A percentile compares a stretch with the other conserved stretches of the same genome.
These are phyloP conservation scores for Drosophila nr. perissopoda DNA, from an alignment of 2,888 invertebrate genomes.

Conservation along the genomic window DNA sequence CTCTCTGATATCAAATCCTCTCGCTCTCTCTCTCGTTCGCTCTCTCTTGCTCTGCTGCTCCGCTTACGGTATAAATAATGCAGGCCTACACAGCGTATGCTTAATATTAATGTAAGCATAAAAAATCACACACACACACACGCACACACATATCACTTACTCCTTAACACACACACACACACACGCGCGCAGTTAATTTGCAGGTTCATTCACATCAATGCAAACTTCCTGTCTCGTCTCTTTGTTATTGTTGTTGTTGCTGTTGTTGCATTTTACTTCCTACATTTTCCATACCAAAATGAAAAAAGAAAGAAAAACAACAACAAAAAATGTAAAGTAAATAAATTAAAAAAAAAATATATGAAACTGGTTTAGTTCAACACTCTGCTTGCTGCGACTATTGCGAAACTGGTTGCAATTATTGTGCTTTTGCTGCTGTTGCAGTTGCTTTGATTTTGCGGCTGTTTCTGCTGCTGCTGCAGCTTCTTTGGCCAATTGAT, in stretches of 20 bases:
- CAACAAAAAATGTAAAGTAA: constrained; percentile 28
- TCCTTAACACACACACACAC: constrained; percentile 29
- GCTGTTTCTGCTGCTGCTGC: constrained; percentile 22
- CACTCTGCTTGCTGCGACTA: constrained; percentile 43
- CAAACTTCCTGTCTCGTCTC: constrained; percentile 70
- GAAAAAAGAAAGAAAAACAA: constrained; percentile 13
- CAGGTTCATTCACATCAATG: constrained; percentile 59
- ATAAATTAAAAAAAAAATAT: constrained; percentile 26
- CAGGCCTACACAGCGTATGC: constrained; percentile 64
- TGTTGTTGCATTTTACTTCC: constrained; percentile 73
- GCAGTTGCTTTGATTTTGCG: constrained; percentile 59
- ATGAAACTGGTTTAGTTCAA: constrained; percentile 71
- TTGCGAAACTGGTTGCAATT: constrained; percentile 71
- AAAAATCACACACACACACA: constrained; percentile 34
- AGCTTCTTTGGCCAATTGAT: constrained; percentile 67
- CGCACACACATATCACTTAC: constrained; percentile 12
- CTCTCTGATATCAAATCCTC: constrained; percentile 4
- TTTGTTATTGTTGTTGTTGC: constrained; percentile 36
- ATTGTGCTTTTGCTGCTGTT: constrained; percentile 37
- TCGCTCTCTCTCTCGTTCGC: constrained; percentile 5
- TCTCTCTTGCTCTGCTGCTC: constrained; percentile 3
- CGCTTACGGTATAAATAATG: constrained; percentile 51
- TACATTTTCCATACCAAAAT: constrained; percentile 69
- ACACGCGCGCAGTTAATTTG: constrained; percentile 15
- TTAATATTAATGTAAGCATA: constrained; percentile 68